Percentiles rank a stretch among this genome's conserved stretches.
These are phyloP conservation scores for Norana najaformis DNA, from an alignment of 2,888 invertebrate genomes.

Conservation along the genomic window DNA sequence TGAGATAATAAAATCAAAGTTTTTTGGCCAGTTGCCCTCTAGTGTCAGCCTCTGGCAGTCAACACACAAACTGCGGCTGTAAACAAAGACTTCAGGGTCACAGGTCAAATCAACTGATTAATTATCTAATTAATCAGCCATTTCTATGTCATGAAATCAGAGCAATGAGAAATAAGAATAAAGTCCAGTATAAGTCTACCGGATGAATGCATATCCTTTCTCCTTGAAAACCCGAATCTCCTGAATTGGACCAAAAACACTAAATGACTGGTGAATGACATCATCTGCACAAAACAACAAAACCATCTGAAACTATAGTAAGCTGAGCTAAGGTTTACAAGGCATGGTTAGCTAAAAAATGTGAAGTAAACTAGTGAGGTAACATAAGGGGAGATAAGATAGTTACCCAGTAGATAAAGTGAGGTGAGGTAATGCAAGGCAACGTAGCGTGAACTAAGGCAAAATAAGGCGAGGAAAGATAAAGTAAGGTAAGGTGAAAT, in stretches of 20 bases:
- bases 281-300: constrained; percentile 66
- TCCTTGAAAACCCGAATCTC: constrained; percentile 98
- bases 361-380: no score
- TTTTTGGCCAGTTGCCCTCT: neutral
- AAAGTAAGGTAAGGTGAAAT: neutral
- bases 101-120: neutral
- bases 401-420: no score
- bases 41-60: neutral
- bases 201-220: constrained; percentile 97
- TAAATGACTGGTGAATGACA: constrained; percentile 91
- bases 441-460: neutral
- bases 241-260: constrained; percentile 90
- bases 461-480: neutral
- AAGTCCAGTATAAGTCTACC: constrained; percentile 67
- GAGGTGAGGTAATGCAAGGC: neutral
- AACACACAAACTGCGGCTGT: neutral
- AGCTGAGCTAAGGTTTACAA: no score
- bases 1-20: neutral
- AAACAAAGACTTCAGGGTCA: neutral
- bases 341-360: no score
- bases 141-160: neutral
- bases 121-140: neutral
- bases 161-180: neutral
- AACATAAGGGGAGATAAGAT: no score
- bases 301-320: neutral